phyloP scores from a whole-genome alignment of 1,140 invertebrate species.

The Drosophila elegans region DNA sequence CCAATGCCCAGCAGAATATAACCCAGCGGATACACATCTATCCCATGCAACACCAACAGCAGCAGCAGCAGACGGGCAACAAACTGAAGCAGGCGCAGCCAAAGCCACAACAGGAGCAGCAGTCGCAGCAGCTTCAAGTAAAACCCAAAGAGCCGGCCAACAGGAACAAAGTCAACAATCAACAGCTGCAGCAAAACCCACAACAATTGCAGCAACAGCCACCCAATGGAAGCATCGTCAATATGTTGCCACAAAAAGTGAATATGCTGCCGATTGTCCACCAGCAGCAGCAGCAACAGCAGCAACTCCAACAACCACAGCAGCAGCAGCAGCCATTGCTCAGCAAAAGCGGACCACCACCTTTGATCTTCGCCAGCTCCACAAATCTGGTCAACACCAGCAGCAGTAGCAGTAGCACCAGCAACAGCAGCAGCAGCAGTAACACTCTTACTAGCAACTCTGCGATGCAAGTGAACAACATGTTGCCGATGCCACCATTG shows the following conservation, averaged over 20 bases:
- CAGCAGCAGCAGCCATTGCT: constrained; percentile 20
- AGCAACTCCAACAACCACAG: constrained; percentile 19
- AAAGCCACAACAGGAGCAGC: constrained; percentile 35
- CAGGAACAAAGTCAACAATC: constrained; percentile 41
- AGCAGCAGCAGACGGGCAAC: constrained; percentile 49
- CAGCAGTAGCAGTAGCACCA: constrained; percentile 32
- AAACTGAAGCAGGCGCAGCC: constrained; percentile 58
- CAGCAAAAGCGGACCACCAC: constrained; percentile 62
- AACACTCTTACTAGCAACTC: constrained; percentile 22
- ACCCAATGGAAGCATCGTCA: constrained; percentile 31
- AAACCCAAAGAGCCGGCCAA: constrained; percentile 46
- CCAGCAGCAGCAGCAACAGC: constrained; percentile 47
- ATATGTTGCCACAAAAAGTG: constrained; percentile 48
- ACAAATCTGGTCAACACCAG: constrained; percentile 58
- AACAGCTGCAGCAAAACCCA: constrained; percentile 21
- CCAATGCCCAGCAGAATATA: constrained; percentile 54
- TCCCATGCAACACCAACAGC: constrained; percentile 82
- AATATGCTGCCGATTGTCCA: constrained; percentile 45
- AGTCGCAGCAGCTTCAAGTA: constrained; percentile 14
- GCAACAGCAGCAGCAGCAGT: constrained; percentile 33
- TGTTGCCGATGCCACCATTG: constrained; percentile 49
- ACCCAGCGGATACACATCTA: constrained; percentile 82
- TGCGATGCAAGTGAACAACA: constrained; percentile 23
- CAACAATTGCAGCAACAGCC: constrained; percentile 39
- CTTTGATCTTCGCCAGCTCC: constrained; percentile 66